Evolutionary conservation across 2,888 invertebrate species (phyloP), one percentile per base, ranked within the genome.

Genomic region (Watsonalla cultraria): DNA sequence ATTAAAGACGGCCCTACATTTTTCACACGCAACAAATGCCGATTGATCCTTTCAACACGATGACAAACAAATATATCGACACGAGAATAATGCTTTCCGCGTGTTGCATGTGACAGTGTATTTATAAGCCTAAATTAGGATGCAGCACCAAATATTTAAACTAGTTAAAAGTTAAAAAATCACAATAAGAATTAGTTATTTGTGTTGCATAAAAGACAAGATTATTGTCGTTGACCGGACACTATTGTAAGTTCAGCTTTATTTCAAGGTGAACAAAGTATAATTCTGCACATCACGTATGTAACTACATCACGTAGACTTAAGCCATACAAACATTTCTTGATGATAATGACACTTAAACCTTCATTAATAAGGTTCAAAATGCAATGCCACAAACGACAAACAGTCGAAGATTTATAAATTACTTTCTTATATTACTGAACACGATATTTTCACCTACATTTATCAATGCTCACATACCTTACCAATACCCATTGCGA

Each of bases 81-180:
- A 24, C 24, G 24, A 24, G 1, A 24, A 24, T 4, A 24, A 24
- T 24, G 24, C 24, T 11, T 8, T 42, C n/a, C n/a, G 42, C 11
- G 11, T 11, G 42, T 42, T 42, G 42, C 42, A 11, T 42, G 42
- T 42, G 42, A 42, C 42, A 42, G 11, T 42, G 11, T 11, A 8
- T 9, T 11, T 11, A 9, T 9, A 15, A 35, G 49, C 49, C 49
- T 11, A 14, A 49, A 49, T 49, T 52, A 55, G 49, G 50, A 56
- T 54, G 54, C 56, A 58, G 56, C 56, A 56, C 56, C 58, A 47
- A 57, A 54, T 47, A 46, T 42, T 47, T 24, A 46, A 47, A 42
- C 53, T 54, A 46, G 46, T 42, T 42, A 39, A 7, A 39, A 39
- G 9, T 8, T 39, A 42, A 42, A 7, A 11, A 42, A 42, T 11